Evolutionary conservation across 2,888 invertebrate species (phyloP), one percentile per base, ranked within the genome.

Genomic region (Rotaria socialis): DNA sequence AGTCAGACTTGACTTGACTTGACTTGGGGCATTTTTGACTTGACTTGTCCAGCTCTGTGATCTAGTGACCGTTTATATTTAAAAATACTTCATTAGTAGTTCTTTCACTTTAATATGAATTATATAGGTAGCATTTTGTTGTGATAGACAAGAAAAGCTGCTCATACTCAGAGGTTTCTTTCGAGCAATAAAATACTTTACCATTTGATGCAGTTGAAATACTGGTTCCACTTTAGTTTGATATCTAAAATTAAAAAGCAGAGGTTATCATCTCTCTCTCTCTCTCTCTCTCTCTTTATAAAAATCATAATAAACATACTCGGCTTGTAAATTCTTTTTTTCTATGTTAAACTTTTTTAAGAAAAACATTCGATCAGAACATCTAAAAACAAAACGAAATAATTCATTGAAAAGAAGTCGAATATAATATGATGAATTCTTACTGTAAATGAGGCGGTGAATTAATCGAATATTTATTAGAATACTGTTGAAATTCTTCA

Each of bases 291-390:
- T 67, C 3, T 67, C 35, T 16, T 14, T 10, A 19, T 27, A 5
- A 1, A 35, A 14, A 16, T 16, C 16, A 52, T 67, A 0, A 27
- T 11, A 35, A 19, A 47, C 27, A n/a, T 80, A 80, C 80, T 80
- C 80, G 5, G 27, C 67, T 80, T 80, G 80, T 47, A 80, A 80
- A 24, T 47, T 10, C 6, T 80, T 80, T 47, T 80, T 80, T 47
- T 47, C 14, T n/a, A 47, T 14, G 19, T 80, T 47, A 14, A 80
- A 80, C 47, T 80, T 80, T n/a, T 47, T 43, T 7, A 80, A n/a
- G 11, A 80, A n/a, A 80, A 80, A 80, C 80, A 80, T 80, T 80
- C 80, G 43, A 80, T 80, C 80, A 11, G n/a, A 80, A 80, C 80
- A 80, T 80, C 80, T 80, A 80, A 47, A 80, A 27, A 67, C 2